These are phyloP conservation scores for Geotrupes spiniger DNA, from an alignment of 2,888 invertebrate species.

Conservation along the genomic window DNA sequence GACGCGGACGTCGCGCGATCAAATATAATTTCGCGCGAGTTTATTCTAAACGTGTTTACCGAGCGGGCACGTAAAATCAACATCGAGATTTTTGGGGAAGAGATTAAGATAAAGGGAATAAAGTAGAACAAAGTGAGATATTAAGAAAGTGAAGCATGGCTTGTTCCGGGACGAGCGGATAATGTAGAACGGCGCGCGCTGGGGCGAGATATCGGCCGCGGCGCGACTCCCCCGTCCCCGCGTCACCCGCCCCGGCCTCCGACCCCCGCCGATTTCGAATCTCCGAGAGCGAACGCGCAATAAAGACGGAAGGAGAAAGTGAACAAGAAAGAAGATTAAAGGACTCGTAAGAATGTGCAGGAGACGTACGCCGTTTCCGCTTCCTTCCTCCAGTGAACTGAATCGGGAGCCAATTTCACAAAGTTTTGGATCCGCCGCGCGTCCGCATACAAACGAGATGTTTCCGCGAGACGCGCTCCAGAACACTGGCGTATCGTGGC, in stretches of 20 bases:
- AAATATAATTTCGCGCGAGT: too few species aligned
- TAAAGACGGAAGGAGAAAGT: conserved; percentile 64
- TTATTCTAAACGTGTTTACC: neutral
- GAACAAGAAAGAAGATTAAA: conserved; percentile 58
- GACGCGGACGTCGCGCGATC: too few species aligned
- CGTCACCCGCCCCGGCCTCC: conserved; percentile 27
- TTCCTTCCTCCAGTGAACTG: conserved; percentile 55
- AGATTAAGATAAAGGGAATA: conserved; percentile 47
- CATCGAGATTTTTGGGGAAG: conserved; percentile 23
- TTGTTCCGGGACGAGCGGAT: conserved; percentile 46
- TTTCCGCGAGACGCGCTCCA: conserved; percentile 41
- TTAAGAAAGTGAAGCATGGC: conserved; percentile 47
- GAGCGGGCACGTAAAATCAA: neutral
- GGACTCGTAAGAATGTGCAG: conserved; percentile 42
- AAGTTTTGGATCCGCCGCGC: conserved; percentile 53
- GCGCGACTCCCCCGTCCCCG: neutral
- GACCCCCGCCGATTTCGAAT: conserved; percentile 51
- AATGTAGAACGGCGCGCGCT: conserved; percentile 40
- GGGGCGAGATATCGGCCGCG: conserved; percentile 35
- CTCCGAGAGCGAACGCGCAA: conserved; percentile 60
- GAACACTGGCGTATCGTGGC: conserved; percentile 42
- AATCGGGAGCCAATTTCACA: conserved; percentile 57
- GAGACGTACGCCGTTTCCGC: conserved; percentile 42
- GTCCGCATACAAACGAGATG: conserved; percentile 54
- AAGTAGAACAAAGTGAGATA: conserved; percentile 49